Evolutionary conservation across 1,140 invertebrate genomes (phyloP), one percentile per base, ranked within the genome.

Genomic region (Holcopasites calliopsidis): DNA sequence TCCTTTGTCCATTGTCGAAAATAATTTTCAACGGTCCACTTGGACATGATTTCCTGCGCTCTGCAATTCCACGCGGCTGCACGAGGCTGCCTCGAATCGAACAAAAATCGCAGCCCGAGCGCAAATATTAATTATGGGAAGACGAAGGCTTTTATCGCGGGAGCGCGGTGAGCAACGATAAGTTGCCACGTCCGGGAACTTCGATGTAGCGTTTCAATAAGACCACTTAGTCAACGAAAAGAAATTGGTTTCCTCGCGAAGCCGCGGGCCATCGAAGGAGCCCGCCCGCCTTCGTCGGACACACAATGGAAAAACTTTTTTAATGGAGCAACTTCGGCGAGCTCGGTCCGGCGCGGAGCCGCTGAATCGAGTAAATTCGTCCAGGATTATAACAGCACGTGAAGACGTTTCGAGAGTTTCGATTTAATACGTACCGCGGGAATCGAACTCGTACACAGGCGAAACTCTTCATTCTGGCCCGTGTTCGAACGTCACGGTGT

Each of bases 231-330:
- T 44, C 50, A 55, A 55, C 49, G 60, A 42, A 66, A 57, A 74
- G 50, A 57, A 38, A 74, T 74, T 66, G 71, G 38, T 74, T 47
- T 66, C 18, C 62, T 18, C 4, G 71, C 6, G 18, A 35, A 21
- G 28, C 61, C 38, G 50, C 28, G 38, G 38, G 62, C 28, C 21
- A 54, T 35, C 35, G 49, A n/a, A 26, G 21, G 21, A 47, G 8
- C 28, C 49, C 23, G 23, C 8, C 54, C 8, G 28, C 44, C 55
- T 35, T 71, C 68, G 55, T 49, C 55, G 13, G 28, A 13, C 60
- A 23, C 61, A 65, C 61, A 74, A 74, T 47, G 62, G 40, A 28
- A n/a, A 66, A 74, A 74, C 61, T 74, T 74, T 52, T 66, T 74
- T 66, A 74, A 74, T 74, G 62, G 61, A 74, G 50, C 18, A 66